Base-by-base conservation (phyloP, 2,113 vertebrate species). In the Mastomys coucha region DNA sequence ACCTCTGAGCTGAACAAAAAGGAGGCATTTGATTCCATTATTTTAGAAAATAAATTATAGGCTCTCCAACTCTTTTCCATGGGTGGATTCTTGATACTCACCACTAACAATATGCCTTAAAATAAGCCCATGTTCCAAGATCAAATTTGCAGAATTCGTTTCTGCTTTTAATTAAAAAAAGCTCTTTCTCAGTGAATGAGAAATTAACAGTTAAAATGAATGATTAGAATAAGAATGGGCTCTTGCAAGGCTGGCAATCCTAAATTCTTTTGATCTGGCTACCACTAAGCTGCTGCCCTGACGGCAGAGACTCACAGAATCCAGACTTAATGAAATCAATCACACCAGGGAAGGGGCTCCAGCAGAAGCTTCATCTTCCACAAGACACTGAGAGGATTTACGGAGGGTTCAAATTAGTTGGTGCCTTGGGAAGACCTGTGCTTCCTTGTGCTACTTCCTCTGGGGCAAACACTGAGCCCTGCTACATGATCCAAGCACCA, bases 151-250 rank as follows among this genome's bases (percentile, higher is more conserved):
- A 96, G 96, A 97, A 91, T 84, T 95, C 80, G 31, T 88, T 85
- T 95, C 95, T 98, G 95, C 49, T 98, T 98, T 97, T 96, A 96
- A 97, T 97, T 95, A 96, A 81, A 28, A 80, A 56, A 96, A 94
- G 22, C 26, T 97, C 42, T 92, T 65, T 86, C 94, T 96, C 93
- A 92, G 78, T 92, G 88, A 98, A 97, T 67, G 93, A 96, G 92
- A 97, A 98, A 96, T 91, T 75, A 93, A 92, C 91, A 88, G 80
- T 91, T 95, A 96, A 97, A 98, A 84, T 16, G 7, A 97, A 81
- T 75, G 89, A 95, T 96, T 95, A 82, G 65, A 98, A 89, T 45
- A 95, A 96, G 65, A 95, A 97, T 89, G 93, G 0, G 93, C 51
- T 96, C 87, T 96, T 88, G 77, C 80, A 63, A 94, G 53, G 17